Conservation (phyloP, 2,797 vertebrate species). For the Tamandua tetradactyla region DNA sequence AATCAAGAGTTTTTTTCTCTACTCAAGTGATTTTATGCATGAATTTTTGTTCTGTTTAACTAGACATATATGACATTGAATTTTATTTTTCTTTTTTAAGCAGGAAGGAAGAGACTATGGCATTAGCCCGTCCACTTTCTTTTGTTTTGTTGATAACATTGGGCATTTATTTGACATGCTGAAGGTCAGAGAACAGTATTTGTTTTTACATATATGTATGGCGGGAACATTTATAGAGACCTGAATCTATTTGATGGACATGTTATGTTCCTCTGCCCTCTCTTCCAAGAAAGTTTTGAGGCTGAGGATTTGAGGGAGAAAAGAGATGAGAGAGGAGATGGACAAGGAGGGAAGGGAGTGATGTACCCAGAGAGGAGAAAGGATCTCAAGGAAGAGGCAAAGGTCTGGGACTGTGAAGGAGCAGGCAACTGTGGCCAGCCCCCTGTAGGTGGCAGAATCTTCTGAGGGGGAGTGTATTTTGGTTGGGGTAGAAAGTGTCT, state of each 20-base stretch:
- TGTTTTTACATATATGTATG: not conserved
- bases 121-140: not conserved
- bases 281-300: not conserved
- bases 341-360: not conserved
- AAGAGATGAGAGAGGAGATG: not conserved
- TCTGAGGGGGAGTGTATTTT: no score
- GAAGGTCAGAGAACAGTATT: not conserved
- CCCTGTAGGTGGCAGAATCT: not conserved
- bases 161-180: not conserved
- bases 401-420: not conserved
- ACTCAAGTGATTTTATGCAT: not conserved
- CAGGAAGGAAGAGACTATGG: not conserved
- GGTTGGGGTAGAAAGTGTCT: not conserved
- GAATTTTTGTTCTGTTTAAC: not conserved
- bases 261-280: not conserved
- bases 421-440: not conserved
- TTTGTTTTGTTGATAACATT: not conserved
- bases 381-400: not conserved
- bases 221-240: not conserved
- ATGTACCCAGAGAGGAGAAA: not conserved
- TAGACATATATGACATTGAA: not conserved
- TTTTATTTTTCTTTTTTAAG: not conserved
- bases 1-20: not conserved
- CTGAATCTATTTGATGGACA: not conserved
- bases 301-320: not conserved